Conservation (phyloP, 2,888 invertebrate species). For the Mythimna impura region DNA sequence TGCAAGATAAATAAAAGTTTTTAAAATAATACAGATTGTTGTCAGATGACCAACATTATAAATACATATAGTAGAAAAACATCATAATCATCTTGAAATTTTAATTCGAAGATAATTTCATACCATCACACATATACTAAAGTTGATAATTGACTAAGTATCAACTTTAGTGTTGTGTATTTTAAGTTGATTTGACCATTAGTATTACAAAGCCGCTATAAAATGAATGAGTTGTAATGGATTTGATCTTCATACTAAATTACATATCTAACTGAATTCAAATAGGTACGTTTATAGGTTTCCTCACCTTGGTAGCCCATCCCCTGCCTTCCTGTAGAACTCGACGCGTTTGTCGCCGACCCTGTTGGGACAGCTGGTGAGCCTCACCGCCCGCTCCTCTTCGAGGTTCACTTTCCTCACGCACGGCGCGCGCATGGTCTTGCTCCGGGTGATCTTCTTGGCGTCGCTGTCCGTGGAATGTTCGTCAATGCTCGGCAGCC, state of each 20-base stretch:
- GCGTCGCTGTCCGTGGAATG: conserved; percentile 78
- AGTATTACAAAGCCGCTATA: too few relatives aligned
- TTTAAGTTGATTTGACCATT: too few relatives aligned
- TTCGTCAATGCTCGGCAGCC: conserved; percentile 84
- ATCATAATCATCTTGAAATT: too few relatives aligned
- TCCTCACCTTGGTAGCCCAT: conserved; percentile 79
- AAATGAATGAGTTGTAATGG: neutral
- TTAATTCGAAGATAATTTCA: too few relatives aligned
- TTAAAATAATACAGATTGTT: too few relatives aligned
- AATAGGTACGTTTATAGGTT: neutral
- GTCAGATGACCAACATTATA: too few relatives aligned
- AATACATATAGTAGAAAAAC: too few relatives aligned
- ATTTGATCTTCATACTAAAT: neutral
- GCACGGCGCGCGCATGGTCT: conserved; percentile 63
- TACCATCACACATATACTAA: too few relatives aligned
- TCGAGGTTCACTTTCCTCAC: conserved; percentile 71
- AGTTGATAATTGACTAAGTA: too few relatives aligned
- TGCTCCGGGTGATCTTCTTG: conserved; percentile 59
- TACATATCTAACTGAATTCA: neutral
- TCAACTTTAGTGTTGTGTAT: too few relatives aligned
- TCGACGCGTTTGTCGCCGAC: conserved; percentile 75
- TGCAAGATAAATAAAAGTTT: too few relatives aligned
- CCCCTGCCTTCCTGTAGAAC: conserved; percentile 81
- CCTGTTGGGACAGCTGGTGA: conserved; percentile 76
- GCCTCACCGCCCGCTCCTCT: conserved; percentile 67